Conservation (phyloP, 2,888 invertebrate genomes). For the Cactoblastis cactorum region DNA sequence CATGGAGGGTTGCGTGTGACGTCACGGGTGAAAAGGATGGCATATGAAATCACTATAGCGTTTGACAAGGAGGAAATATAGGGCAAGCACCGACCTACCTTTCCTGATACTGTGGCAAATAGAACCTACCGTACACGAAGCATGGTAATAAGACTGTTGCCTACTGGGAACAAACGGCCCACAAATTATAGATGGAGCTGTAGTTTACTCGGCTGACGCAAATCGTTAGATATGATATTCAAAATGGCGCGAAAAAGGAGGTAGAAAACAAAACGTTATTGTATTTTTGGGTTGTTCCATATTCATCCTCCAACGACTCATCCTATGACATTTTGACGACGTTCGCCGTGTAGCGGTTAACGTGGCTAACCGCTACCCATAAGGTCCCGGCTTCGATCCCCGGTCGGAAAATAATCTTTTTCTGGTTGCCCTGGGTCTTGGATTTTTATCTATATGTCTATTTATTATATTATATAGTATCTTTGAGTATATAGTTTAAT, state of each 20-base stretch:
- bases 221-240: constrained; percentile 17
- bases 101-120: constrained; percentile 56
- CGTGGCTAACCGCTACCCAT: no score
- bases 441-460: no score
- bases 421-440: no score
- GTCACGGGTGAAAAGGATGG: constrained; percentile 59
- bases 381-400: no score
- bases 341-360: no score
- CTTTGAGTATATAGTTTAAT: no score
- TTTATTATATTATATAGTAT: no score
- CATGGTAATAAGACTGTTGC: constrained; percentile 53
- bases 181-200: constrained; percentile 28
- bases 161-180: constrained; percentile 28
- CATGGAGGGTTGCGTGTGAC: constrained; percentile 74
- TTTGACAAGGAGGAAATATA: constrained; percentile 62
- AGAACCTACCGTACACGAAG: constrained; percentile 45
- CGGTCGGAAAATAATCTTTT: no score
- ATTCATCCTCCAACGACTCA: no score
- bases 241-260: background rate
- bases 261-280: background rate
- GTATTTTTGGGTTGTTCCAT: background rate
- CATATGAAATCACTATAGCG: constrained; percentile 25
- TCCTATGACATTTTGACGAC: no score
- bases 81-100: constrained; percentile 77
- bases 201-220: constrained; percentile 29